phyloP scores from a whole-genome alignment of 1,140 invertebrate genomes.

The Monochamus saltuarius region DNA sequence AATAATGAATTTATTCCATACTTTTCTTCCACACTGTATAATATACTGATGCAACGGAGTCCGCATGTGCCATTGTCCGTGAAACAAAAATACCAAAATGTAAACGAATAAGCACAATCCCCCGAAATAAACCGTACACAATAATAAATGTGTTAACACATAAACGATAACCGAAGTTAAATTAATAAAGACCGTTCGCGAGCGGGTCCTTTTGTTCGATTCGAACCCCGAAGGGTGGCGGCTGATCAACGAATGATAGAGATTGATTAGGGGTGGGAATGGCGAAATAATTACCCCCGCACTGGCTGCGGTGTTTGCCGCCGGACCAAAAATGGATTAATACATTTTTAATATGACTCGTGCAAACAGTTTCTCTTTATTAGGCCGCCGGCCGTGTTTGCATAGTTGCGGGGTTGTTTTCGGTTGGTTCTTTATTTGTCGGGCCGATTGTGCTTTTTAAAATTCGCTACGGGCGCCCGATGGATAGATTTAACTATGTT shows the following conservation, averaged over 20 bases:
- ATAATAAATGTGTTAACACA: constrained; percentile 42
- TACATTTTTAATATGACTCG: constrained; percentile 51
- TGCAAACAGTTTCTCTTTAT: constrained; percentile 48
- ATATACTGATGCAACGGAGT: no score
- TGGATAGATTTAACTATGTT: constrained; percentile 27
- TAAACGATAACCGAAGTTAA: constrained; percentile 39
- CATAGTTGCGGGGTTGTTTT: constrained; percentile 28
- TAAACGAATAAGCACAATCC: no score
- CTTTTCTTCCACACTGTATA: no score
- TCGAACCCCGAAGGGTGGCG: constrained; percentile 29
- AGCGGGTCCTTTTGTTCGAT: constrained; percentile 30
- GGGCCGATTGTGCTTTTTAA: constrained; percentile 37
- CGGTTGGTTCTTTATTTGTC: constrained; percentile 35
- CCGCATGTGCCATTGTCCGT: no score
- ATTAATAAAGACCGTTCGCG: constrained; percentile 40
- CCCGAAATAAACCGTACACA: constrained; percentile 6
- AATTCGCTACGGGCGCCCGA: constrained; percentile 13
- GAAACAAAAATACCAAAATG: no score
- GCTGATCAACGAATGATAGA: constrained; percentile 49
- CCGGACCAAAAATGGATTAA: constrained; percentile 50
- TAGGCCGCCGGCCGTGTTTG: constrained; percentile 36
- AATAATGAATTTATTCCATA: no score
- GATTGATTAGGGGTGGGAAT: constrained; percentile 51
- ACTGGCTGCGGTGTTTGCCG: constrained; percentile 39
- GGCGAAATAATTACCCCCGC: constrained; percentile 47